Evolutionary conservation across 2,113 vertebrate species (phyloP).

Genomic region (Rafetus swinhoei): DNA sequence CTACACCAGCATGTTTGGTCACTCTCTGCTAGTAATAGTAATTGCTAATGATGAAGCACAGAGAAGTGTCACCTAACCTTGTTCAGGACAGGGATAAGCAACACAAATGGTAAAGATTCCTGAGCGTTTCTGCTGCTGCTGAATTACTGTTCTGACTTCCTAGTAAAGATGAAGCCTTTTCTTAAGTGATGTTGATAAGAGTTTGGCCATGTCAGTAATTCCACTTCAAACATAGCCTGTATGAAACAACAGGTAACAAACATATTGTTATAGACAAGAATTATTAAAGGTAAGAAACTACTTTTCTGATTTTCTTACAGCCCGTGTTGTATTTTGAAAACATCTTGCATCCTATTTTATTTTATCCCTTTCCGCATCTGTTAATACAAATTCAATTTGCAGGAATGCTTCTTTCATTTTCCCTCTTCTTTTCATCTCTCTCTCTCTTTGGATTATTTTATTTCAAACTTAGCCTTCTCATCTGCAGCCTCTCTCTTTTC

Average conservation of each 20-base stretch:
- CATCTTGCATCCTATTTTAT: background rate
- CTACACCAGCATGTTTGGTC: background rate
- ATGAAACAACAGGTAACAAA: background rate
- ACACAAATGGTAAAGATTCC: background rate
- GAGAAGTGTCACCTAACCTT: background rate
- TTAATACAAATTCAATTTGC: background rate
- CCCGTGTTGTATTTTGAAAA: background rate
- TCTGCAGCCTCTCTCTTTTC: background rate
- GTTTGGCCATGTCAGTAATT: background rate
- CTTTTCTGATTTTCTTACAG: background rate
- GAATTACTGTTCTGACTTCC: background rate
- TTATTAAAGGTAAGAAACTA: background rate
- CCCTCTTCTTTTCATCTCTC: background rate
- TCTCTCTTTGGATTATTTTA: background rate
- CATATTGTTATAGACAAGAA: fast-evolving
- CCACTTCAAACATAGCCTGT: background rate
- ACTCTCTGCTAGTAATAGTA: background rate
- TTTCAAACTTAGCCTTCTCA: background rate
- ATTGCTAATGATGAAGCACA: background rate
- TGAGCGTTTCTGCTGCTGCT: fast-evolving
- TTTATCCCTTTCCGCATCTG: background rate
- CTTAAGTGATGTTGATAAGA: background rate
- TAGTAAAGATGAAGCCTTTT: background rate
- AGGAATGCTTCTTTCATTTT: background rate
- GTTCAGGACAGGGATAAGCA: background rate